phyloP scores from a whole-genome alignment of 2,797 vertebrate genomes.

The Megaceryle alcyon region DNA sequence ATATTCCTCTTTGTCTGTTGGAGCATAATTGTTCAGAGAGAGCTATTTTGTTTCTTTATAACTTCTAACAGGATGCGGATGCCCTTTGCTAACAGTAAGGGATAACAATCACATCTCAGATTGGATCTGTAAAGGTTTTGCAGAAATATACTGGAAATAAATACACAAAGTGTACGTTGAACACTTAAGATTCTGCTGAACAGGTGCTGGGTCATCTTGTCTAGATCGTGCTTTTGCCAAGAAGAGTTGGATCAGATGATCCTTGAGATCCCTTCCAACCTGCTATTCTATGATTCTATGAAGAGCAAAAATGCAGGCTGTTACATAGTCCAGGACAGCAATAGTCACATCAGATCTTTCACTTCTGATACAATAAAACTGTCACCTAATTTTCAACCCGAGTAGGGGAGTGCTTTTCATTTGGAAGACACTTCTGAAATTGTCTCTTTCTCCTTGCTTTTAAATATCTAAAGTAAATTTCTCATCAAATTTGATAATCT shows the following conservation, averaged over 20 bases:
- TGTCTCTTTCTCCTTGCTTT: background rate
- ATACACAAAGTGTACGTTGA: background rate
- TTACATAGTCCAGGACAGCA: background rate
- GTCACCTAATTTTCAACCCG: background rate
- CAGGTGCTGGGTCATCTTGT: background rate
- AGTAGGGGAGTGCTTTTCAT: background rate
- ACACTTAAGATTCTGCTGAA: background rate
- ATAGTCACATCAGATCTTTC: background rate
- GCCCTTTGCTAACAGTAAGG: background rate
- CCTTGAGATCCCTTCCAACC: too few relatives aligned
- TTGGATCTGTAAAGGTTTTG: background rate
- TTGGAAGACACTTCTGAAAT: background rate
- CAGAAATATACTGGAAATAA: background rate
- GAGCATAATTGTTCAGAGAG: background rate
- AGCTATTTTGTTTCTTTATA: background rate
- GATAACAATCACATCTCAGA: background rate
- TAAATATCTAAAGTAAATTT: background rate
- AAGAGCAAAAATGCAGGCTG: background rate
- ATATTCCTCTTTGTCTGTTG: background rate
- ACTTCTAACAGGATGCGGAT: background rate
- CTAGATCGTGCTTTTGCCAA: background rate
- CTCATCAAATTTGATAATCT: background rate
- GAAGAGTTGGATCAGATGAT: background rate
- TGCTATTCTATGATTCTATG: background rate
- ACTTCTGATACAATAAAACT: background rate